These are phyloP conservation scores for Echiichthys vipera DNA, from an alignment of 2,797 vertebrate genomes.

Conservation along the genomic window DNA sequence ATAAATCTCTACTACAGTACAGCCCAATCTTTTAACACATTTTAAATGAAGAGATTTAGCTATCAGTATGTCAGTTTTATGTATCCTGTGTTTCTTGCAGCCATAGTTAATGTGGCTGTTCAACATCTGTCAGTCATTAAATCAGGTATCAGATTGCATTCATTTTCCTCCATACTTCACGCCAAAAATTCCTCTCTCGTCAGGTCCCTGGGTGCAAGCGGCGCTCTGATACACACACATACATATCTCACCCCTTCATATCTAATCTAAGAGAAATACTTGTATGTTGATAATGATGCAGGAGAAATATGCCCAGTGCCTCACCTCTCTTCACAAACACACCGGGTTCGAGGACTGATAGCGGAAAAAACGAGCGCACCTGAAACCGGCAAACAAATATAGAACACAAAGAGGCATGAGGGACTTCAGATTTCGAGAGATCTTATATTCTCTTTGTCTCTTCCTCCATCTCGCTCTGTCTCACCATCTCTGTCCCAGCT, in stretches of 20 bases:
- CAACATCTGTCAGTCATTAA: conserved; percentile 43
- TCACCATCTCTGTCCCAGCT: conserved; percentile 58
- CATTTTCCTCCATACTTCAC: conserved; percentile 32
- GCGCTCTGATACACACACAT: not conserved
- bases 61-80: conserved; percentile 5
- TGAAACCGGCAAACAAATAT: conserved; percentile 59
- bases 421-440: conserved; percentile 61
- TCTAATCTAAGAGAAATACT: conserved; percentile 57
- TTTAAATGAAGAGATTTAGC: conserved; percentile 23
- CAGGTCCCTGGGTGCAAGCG: not conserved
- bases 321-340: conserved; percentile 46
- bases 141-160: conserved; percentile 36
- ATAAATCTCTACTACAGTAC: too few species aligned
- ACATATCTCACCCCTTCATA: conserved; percentile 28
- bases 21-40: not conserved
- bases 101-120: conserved; percentile 12
- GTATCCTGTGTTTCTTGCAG: conserved; percentile 1
- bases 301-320: conserved; percentile 43
- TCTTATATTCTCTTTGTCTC: conserved; percentile 70
- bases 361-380: conserved; percentile 24
- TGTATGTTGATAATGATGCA: conserved; percentile 42
- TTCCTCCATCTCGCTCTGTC: conserved; percentile 27
- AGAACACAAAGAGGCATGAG: conserved; percentile 62
- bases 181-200: conserved; percentile 35
- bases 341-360: conserved; percentile 28